Evolutionary conservation across 2,797 vertebrate genomes (phyloP), one percentile per base, ranked within the genome.

Genomic region (Anniella stebbinsi): DNA sequence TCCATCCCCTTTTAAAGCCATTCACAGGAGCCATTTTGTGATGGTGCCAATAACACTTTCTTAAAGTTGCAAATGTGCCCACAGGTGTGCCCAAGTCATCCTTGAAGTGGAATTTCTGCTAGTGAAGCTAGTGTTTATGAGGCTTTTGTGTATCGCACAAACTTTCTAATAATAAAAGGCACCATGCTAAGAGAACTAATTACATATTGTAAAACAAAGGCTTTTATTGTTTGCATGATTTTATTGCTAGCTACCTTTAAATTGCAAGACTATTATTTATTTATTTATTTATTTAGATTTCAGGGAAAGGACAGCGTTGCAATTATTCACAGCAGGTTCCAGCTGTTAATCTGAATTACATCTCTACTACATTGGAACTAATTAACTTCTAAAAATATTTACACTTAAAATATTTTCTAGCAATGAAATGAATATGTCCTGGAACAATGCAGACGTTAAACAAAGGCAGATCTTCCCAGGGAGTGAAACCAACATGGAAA

Each of bases 371-470:
- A 57, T 30, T 88, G 86, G 85, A 54, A 89, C 73, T n/a, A 54
- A 86, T 57, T 25, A 92, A 73, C 54, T 81, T 93, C 78, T 90
- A 33, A 88, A 93, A 85, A 94, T 41, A 75, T 15, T 93, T 89
- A 80, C 67, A 69, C 12, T 1, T 21, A 88, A 87, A 84, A 84
- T 84, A 94, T 54, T 66, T 23, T 91, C 21, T 45, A 88, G 36
- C 80, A 83, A 88, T 33, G 48, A 77, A 77, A 85, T 90, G 77
- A 93, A 75, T 25, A 4, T 3, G 1, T 38, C 83, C 67, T 89
- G 84, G 85, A 90, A 92, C 80, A 87, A 90, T 10, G 0, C 63
- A 36, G 67, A 41, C 84, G 36, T 28, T 92, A 88, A 81, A 70
- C 90, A 91, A 81, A 72, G 78, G 17, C 91, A 86, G 67, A 80